These are phyloP conservation scores for Lasiommata megera DNA, from an alignment of 2,888 invertebrate species.

Conservation along the genomic window DNA sequence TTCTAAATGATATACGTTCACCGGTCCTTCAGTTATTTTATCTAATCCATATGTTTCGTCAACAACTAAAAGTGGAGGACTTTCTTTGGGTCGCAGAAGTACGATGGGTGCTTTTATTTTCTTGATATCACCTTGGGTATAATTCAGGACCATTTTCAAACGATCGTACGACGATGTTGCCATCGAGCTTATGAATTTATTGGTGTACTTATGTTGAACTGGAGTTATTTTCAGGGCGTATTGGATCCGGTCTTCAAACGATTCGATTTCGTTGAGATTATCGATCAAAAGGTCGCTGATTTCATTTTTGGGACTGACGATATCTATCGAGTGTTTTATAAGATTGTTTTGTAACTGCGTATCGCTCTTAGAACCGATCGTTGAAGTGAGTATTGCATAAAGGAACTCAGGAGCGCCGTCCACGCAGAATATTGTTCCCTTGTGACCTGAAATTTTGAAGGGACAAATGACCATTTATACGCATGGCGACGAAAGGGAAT, in stretches of 20 bases:
- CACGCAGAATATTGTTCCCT: constrained; percentile 85
- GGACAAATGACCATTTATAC: too few relatives aligned
- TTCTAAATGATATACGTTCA: constrained; percentile 75
- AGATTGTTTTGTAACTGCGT: constrained; percentile 80
- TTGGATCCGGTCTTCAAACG: constrained; percentile 81
- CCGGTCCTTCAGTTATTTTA: constrained; percentile 77
- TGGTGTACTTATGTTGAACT: constrained; percentile 60
- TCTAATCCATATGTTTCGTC: constrained; percentile 86
- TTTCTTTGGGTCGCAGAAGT: constrained; percentile 84
- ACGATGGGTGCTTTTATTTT: constrained; percentile 81
- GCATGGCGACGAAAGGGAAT: too few relatives aligned
- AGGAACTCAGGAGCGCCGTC: constrained; percentile 91
- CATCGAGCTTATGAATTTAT: constrained; percentile 50
- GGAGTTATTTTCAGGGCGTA: constrained; percentile 61
- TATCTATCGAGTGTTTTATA: constrained; percentile 79
- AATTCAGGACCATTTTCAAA: constrained; percentile 74
- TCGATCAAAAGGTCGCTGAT: constrained; percentile 54
- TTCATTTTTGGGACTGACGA: constrained; percentile 66
- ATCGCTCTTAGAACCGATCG: constrained; percentile 67
- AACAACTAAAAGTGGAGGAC: constrained; percentile 68
- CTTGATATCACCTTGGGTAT: constrained; percentile 63
- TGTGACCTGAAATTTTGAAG: constrained; percentile 51
- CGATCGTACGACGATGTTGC: constrained; percentile 69
- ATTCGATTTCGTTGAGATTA: constrained; percentile 74
- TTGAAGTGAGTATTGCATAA: constrained; percentile 75